Evolutionary conservation across 2,888 invertebrate species (phyloP).

Genomic region (Sepioteuthis lessoniana): DNA sequence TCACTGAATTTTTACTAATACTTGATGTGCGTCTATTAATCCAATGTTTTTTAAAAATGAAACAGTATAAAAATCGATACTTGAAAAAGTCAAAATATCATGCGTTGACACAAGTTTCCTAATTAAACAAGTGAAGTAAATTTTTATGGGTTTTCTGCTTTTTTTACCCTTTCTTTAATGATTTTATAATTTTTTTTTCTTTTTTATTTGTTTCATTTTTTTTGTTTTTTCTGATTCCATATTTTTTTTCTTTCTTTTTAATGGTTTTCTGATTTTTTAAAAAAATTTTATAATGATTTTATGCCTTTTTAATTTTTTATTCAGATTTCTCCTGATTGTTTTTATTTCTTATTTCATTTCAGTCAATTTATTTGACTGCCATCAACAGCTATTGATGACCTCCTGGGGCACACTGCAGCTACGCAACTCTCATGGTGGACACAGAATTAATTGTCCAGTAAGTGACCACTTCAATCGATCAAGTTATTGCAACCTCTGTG

Average conservation of each 20-base stretch:
- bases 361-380: neutral
- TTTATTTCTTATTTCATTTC: no score
- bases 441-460: constrained; percentile 1
- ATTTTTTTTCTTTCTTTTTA: no score
- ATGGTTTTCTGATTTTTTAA: no score
- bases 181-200: no score
- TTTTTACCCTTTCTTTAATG: no score
- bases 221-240: no score
- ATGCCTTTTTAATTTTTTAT: neutral
- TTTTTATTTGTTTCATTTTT: no score
- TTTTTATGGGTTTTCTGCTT: neutral
- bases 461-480: constrained; percentile 15
- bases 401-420: neutral
- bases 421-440: neutral
- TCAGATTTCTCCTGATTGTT: neutral
- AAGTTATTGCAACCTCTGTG: neutral
- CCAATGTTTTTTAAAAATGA: neutral
- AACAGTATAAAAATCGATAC: neutral
- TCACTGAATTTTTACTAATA: neutral
- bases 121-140: neutral
- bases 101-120: neutral
- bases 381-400: neutral
- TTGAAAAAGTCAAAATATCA: neutral
- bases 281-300: neutral
- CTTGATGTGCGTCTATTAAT: neutral